Evolutionary conservation across 2,888 invertebrate species (phyloP), one percentile per base, ranked within the genome.

Genomic region (Chymomyza procnemis): DNA sequence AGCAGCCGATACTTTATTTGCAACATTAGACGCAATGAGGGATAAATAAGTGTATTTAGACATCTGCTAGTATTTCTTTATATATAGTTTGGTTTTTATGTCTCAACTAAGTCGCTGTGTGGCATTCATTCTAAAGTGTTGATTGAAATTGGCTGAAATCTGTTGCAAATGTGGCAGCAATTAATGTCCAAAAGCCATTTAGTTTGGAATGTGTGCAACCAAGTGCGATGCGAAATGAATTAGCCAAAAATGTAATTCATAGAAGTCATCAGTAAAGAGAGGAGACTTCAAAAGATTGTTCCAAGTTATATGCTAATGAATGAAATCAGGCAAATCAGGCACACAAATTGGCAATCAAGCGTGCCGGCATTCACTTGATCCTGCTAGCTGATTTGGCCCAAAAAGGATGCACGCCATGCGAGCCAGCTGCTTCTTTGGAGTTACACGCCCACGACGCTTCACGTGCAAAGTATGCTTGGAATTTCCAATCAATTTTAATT

Each of bases 401-500:
- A 41, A 41, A 41, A 56, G 56, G 41, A 46, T 60, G 19, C 22
- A 22, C 6, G 2, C 9, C 34, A 9, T 9, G 52, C 21, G 52
- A 9, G 9, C 19, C 18, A 54, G 16, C 48, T n/a, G 16, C 6
- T 8, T n/a, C n/a, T 8, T 18, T 14, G 12, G 54, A 1, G 19
- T 6, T 26, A 26, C 52, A 4, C 21, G 19, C 22, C 16, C 64
- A 48, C 62, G 50, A 48, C 62, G 50, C 56, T 8, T 82, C 84
- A 82, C 81, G 81, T 81, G 81, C 84, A 78, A 80, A 88, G 85
- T 86, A 89, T 89, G 84, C 79, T 71, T 85, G 86, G 88, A 89
- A 89, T 89, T 88, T 89, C 84, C 89, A 89, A 89, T 89, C 89
- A 89, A 89, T 89, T 89, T 89, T 88, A 89, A 89, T 89, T 89